Evolutionary conservation across 2,113 vertebrate genomes (phyloP), one percentile per base, ranked within the genome.

Genomic region (Globicephala melas): DNA sequence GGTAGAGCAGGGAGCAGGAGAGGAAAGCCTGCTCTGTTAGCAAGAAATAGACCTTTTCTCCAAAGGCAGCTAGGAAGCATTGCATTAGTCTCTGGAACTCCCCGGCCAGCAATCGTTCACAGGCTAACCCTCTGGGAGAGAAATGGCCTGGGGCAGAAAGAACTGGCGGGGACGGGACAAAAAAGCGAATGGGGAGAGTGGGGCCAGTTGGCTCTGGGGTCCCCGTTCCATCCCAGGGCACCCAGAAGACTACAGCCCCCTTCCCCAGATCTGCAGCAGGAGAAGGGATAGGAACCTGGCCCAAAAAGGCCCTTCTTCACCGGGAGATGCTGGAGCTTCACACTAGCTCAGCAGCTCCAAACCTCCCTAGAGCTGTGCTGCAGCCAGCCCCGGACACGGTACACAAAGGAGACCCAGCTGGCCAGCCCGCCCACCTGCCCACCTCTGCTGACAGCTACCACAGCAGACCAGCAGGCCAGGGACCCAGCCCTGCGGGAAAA

Each of bases 61-160:
- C 84, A 77, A 67, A 67, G 76, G 71, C 83, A 67, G 38, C 62
- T 53, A 68, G 77, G 65, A 96, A 94, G 53, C 62, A 74, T 85
- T 85, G 44, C 41, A 84, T 96, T 26, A 53, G 60, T 85, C 31
- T 88, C 74, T 81, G 5, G 44, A 81, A 91, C 36, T 96, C 87
- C 55, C 44, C 13, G 31, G 79, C 92, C 96, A 96, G 95, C 94
- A 92, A 36, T 67, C 65, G 63, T 53, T 94, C 91, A 81, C 58
- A 77, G 7, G 20, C 20, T 28, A 91, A 63, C 28, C 70, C 28
- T 55, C 60, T 31, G 60, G 65, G 71, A 82, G 18, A 77, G 38
- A 83, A 76, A 87, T 6, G 53, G 60, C 73, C 31, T 9, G 2
- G 38, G 41, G n/a, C n/a, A 81, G 55, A 47, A 94, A 71, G 83